Evolutionary conservation across 2,113 vertebrate genomes (phyloP), one percentile per base, ranked within the genome.

Genomic region (Toxotes chatareus): DNA sequence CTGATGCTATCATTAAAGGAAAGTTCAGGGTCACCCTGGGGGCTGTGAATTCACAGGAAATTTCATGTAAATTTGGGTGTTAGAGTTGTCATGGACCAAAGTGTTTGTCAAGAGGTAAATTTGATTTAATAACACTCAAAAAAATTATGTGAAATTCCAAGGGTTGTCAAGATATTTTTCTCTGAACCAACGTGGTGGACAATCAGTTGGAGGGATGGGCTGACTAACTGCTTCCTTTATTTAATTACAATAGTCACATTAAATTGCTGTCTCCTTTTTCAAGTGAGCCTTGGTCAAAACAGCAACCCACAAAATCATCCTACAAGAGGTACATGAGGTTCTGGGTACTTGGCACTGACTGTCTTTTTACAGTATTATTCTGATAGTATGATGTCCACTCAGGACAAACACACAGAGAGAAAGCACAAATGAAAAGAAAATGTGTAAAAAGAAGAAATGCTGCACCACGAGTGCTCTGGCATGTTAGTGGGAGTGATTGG

Each of bases 321-420:
- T 44, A 59, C 17, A 74, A 27, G 44, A 76, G 12, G 66, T n/a
- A 61, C 23, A 76, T 16, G 9, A 19, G 51, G 59, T 49, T 59
- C 60, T 1, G 69, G 27, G 57, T 23, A n/a, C n/a, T 66, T 62
- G 76, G 46, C 31, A 55, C 81, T 36, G 62, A 49, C n/a, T n/a
- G n/a, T n/a, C 51, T 65, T 61, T 71, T 46, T 34, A 21, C 21
- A 60, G 38, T 17, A 57, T 44, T n/a, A 36, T 38, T 46, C 53
- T 27, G 32, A 11, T 14, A n/a, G 32, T 19, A 19, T 19, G 31
- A 1, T 38, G 9, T 19, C 36, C 60, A 5, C 19, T 19, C 3
- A 21, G 8, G 59, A 61, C 31, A 17, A 38, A 34, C 17, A n/a
- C 16, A 32, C 8, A 47, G 46, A 51, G 19, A 51, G 49, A 47